Conservation (phyloP, 2,113 vertebrate species). For the Oceanodroma tethys region DNA sequence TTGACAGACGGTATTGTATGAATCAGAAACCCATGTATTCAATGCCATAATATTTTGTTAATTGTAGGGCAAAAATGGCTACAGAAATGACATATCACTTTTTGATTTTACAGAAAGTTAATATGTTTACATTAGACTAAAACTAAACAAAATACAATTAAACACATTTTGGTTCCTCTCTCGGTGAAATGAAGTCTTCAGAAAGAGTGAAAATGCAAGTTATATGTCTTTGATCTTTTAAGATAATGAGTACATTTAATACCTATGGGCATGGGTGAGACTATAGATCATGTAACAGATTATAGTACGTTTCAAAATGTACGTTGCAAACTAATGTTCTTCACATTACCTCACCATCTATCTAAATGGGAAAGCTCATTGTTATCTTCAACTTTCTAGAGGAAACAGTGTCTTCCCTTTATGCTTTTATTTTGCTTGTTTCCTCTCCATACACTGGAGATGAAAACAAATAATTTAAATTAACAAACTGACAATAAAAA, state of each 20-base stretch:
- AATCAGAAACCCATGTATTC: neutral
- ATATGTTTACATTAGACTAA: neutral
- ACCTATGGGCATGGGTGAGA: neutral
- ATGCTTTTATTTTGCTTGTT: neutral
- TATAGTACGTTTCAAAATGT: neutral
- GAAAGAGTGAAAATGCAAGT: neutral
- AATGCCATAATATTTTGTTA: neutral
- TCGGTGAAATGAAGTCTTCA: neutral
- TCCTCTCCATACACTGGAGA: neutral
- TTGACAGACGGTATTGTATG: too few relatives aligned
- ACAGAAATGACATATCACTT: neutral
- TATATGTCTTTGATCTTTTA: neutral
- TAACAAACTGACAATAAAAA: conserved; percentile 55
- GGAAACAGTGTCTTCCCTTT: neutral
- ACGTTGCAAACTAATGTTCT: neutral
- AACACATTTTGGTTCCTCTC: neutral
- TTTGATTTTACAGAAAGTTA: neutral
- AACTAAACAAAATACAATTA: neutral
- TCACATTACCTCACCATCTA: neutral
- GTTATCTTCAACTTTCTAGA: neutral
- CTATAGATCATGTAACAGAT: neutral
- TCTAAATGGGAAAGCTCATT: neutral
- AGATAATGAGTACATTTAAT: neutral
- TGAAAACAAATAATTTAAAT: conserved; percentile 69
- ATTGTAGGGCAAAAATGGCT: neutral